Base-by-base conservation (phyloP, 2,888 invertebrate genomes). In the Cheilosia soror region DNA sequence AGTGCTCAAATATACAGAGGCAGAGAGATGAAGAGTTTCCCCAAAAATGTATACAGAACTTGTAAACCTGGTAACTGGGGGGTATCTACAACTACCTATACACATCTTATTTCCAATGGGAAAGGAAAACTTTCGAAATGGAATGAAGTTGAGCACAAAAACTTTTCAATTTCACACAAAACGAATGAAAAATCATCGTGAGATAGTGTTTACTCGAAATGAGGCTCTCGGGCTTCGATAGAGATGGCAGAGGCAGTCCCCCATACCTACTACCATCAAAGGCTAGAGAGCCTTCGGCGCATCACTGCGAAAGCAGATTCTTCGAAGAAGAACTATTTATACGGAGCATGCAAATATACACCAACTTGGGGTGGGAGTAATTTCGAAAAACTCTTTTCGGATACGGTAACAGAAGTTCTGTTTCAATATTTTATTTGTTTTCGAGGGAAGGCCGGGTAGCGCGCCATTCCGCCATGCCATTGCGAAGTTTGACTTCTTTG, bases 111-210 rank as follows among this genome's bases (percentile, higher is more conserved):
- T 20, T 47, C 15, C 20, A 15, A 47, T 47, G 15, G 47, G 7
- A 27, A 20, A n/a, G 57, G 37, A 57, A 33, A 31, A 33, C 57
- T 33, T 57, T 9, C 33, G 47, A n/a, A 37, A 37, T 37, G 49
- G 44, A 63, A 63, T 44, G 11, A 33, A 29, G 63, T 44, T 63
- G 65, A 4, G 51, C 11, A 13, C 20, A 9, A 31, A 60, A 65
- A 65, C 65, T 65, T 65, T 65, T 65, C 65, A 33, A 37, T 60
- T 65, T 31, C 37, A 49, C 37, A 49, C 51, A 11, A 65, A 33
- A 40, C 33, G 65, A 49, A 65, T 49, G 65, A 49, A 65, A 65
- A 65, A 49, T 65, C 29, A 51, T 47, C 40, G 5, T 4, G 13
- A 25, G 58, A 40, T 65, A 49, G 49, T 65, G 65, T 65, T 65